Percentiles rank a stretch among this genome's conserved stretches.
Conservation (phyloP, 2,797 vertebrate genomes). For the Lagocephalus sceleratus region DNA sequence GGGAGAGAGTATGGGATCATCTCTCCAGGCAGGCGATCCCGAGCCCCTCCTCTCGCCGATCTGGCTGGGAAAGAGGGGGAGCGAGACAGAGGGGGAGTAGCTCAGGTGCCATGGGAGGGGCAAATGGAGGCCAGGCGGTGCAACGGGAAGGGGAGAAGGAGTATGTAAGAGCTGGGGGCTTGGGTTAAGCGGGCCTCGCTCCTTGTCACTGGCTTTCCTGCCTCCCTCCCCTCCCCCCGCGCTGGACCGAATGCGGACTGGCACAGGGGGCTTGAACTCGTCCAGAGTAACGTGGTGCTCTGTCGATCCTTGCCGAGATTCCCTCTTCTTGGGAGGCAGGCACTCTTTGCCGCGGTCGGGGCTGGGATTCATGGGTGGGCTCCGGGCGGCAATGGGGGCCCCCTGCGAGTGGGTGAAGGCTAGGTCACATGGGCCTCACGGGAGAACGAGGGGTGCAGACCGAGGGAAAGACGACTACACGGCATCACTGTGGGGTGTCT, state of each 20-base stretch:
- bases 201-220: constrained; percentile 61
- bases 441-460: constrained; percentile 73
- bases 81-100: constrained; percentile 66
- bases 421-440: constrained; percentile 84
- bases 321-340: constrained; percentile 84
- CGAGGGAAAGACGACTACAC: constrained; percentile 66
- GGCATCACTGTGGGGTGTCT: constrained; percentile 76
- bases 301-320: constrained; percentile 76
- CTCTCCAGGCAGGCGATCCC: constrained; percentile 73
- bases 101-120: constrained; percentile 71
- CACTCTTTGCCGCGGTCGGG: constrained; percentile 81
- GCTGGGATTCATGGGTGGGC: constrained; percentile 83
- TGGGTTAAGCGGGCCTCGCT: constrained; percentile 50
- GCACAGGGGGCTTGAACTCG: constrained; percentile 80
- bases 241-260: constrained; percentile 59
- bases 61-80: constrained; percentile 65
- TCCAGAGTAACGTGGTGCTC: constrained; percentile 69
- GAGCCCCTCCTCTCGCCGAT: constrained; percentile 67
- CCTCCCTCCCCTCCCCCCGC: constrained; percentile 64
- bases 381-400: constrained; percentile 72
- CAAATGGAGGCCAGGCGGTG: constrained; percentile 58
- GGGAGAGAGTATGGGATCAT: constrained; percentile 60
- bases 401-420: constrained; percentile 65
- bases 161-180: constrained; percentile 62
- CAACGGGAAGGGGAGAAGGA: constrained; percentile 59